Evolutionary conservation across 1,140 invertebrate genomes (phyloP), one percentile per base, ranked within the genome.

Genomic region (Globodera rostochiensis): DNA sequence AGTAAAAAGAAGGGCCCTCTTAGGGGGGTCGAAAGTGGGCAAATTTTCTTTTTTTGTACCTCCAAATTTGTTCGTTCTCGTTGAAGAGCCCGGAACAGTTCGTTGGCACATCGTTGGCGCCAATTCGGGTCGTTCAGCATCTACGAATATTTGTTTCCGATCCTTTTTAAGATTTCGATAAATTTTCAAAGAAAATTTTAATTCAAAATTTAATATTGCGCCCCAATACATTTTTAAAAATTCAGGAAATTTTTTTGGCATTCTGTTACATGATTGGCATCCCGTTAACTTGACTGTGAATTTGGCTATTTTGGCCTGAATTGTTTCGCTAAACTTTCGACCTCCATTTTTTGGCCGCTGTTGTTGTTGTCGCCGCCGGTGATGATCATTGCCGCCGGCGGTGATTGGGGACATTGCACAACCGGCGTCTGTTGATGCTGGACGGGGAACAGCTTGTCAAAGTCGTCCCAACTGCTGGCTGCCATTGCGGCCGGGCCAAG

Each of bases 401-500:
- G 25, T 53, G 7, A 7, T 69, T 21, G 8, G n/a, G 67, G 67
- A 7, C 8, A 45, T 36, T 71, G 69, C 4, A 9, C 25, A 21
- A 6, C 25, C 69, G 69, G 57, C 57, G 57, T 15, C 15, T 11
- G 57, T 5, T 75, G 36, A 7, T 78, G 76, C 7, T 64, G 49
- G 49, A 70, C 76, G 13, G 76, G 76, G 25, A 78, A 78, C 8
- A 78, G 57, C 49, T 64, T 64, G 50, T 60, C 57, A 60, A 60
- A 60, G 57, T 78, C 76, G 70, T 78, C 76, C 76, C 76, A 78
- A 19, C 64, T 53, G 60, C 45, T 53, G 11, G 74, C n/a, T 74
- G 11, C 49, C 45, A 49, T 19, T 60, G 46, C 49, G 73, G 91
- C 89, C 81, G 88, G 86, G 15, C 91, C 90, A 69, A 92, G 83